phyloP scores from a whole-genome alignment of 2,888 invertebrate genomes.

The Dynastes maya region DNA sequence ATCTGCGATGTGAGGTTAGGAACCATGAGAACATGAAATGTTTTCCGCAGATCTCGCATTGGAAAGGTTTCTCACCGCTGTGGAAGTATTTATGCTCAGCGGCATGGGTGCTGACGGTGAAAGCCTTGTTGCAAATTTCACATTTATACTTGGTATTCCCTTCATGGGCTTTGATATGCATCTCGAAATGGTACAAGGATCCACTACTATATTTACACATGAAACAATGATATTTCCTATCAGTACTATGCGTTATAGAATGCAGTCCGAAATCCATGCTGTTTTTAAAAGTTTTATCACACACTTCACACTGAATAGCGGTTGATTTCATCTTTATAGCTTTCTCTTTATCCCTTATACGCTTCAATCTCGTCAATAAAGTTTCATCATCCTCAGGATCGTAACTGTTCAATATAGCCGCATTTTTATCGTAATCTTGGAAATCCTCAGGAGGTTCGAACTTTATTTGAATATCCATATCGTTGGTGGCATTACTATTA shows the following conservation, averaged over 20 bases:
- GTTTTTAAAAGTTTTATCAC: conserved; percentile 64
- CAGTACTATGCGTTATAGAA: conserved; percentile 62
- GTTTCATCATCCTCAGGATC: neutral
- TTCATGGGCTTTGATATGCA: conserved; percentile 70
- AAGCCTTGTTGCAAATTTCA: conserved; percentile 70
- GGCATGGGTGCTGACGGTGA: conserved; percentile 71
- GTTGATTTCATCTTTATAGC: conserved; percentile 49
- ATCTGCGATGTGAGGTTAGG: conserved; percentile 71
- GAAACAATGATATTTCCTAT: conserved; percentile 64
- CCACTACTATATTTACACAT: conserved; percentile 64
- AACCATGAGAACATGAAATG: conserved; percentile 73
- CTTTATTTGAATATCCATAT: conserved; percentile 29
- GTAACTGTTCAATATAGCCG: neutral
- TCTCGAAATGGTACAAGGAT: conserved; percentile 65
- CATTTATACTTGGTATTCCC: conserved; percentile 71
- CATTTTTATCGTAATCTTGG: neutral
- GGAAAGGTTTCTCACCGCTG: conserved; percentile 72
- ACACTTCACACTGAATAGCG: conserved; percentile 66
- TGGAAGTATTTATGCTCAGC: conserved; percentile 70
- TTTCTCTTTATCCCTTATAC: neutral
- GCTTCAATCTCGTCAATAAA: neutral
- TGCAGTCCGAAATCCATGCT: conserved; percentile 65
- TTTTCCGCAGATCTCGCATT: conserved; percentile 73
- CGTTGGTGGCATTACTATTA: conserved; percentile 1
- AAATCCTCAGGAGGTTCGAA: neutral